These are phyloP conservation scores for Willisornis vidua DNA, from an alignment of 2,113 vertebrate species.

Conservation along the genomic window DNA sequence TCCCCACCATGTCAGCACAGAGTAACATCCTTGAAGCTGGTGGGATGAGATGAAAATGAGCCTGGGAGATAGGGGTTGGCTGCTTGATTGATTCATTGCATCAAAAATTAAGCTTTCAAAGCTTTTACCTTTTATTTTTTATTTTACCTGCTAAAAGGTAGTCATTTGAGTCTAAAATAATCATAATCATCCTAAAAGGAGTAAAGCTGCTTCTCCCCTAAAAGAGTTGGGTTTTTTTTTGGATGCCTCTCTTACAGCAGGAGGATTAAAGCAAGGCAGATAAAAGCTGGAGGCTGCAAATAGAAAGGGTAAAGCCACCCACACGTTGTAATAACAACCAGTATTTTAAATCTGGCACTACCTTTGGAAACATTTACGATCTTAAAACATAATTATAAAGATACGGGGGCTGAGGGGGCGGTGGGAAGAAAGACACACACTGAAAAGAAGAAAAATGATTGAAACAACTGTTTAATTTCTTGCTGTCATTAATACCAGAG, in stretches of 20 bases:
- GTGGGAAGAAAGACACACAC: constrained; percentile 38
- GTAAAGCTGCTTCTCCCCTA: not conserved
- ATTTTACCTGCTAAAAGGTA: constrained; percentile 12
- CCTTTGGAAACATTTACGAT: constrained; percentile 59
- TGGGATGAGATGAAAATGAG: not conserved
- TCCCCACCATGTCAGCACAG: not conserved
- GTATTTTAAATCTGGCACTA: constrained; percentile 63
- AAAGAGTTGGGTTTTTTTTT: not conserved
- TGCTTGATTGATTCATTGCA: constrained; percentile 7
- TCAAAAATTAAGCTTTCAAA: not conserved
- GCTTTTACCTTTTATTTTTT: not conserved
- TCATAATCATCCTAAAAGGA: constrained; percentile 11
- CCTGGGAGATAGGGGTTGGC: not conserved
- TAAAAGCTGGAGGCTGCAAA: constrained; percentile 25
- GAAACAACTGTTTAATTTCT: constrained; percentile 64
- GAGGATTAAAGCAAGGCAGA: constrained; percentile 21
- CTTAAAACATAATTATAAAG: constrained; percentile 65
- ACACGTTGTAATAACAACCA: constrained; percentile 50
- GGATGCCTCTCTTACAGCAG: not conserved
- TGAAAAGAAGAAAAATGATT: constrained; percentile 45
- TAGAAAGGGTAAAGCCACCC: constrained; percentile 43
- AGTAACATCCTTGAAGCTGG: not conserved
- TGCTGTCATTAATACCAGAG: constrained; percentile 52
- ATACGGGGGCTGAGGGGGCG: not conserved
- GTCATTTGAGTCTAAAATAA: constrained; percentile 18